These are phyloP conservation scores for Apis cerana DNA, from an alignment of 1,140 invertebrate genomes.

Conservation along the genomic window DNA sequence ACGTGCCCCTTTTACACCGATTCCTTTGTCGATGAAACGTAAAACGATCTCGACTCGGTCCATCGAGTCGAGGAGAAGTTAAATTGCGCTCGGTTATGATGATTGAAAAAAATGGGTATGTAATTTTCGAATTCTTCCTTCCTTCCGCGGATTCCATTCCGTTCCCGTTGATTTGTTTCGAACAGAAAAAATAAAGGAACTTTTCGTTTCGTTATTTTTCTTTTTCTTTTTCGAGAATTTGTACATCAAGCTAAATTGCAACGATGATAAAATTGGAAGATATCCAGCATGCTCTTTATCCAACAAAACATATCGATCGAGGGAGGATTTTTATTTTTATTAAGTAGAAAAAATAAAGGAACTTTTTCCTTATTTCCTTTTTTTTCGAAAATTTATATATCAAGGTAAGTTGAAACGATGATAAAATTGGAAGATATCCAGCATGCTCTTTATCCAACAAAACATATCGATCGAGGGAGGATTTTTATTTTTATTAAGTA, in stretches of 20 bases:
- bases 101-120: conserved; percentile 47
- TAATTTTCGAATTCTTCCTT: neutral
- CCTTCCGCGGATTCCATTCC: neutral
- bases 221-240: neutral
- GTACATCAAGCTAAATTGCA: neutral
- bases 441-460: no score
- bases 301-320: no score
- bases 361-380: neutral
- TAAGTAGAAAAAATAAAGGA: neutral
- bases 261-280: neutral
- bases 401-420: neutral
- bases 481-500: neutral
- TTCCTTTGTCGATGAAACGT: conserved; percentile 54
- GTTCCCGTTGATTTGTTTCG: neutral
- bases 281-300: neutral
- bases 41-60: conserved; percentile 53
- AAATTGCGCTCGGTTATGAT: conserved; percentile 69
- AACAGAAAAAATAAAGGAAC: neutral
- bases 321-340: no score
- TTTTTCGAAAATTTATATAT: neutral
- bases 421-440: neutral
- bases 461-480: neutral
- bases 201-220: neutral
- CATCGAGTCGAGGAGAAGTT: conserved; percentile 58
- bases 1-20: conserved; percentile 37